phyloP scores from a whole-genome alignment of 2,888 invertebrate genomes.

The Drosophila kanekoi region DNA sequence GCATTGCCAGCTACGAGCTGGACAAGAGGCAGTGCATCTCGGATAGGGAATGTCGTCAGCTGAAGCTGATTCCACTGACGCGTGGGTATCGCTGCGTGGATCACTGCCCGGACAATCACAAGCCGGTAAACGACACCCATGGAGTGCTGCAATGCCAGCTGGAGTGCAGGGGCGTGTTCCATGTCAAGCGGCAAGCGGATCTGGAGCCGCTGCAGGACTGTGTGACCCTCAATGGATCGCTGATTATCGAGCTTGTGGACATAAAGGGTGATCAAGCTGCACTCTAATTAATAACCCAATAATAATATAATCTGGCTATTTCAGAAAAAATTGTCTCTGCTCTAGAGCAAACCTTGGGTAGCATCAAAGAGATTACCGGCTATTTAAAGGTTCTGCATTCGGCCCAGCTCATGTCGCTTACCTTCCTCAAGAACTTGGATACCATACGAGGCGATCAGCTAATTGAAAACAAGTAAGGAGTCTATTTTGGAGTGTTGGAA shows the following conservation, averaged over 20 bases:
- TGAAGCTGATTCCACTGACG: slow-evolving; percentile 58
- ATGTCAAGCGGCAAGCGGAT: slow-evolving; percentile 61
- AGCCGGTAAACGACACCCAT: slow-evolving; percentile 28
- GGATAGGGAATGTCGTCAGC: slow-evolving; percentile 58
- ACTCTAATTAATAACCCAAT: background rate
- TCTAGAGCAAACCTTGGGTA: slow-evolving; percentile 87
- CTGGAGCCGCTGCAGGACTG: slow-evolving; percentile 87
- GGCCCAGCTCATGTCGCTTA: slow-evolving; percentile 87
- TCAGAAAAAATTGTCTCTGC: slow-evolving; percentile 82
- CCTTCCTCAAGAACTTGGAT: slow-evolving; percentile 88
- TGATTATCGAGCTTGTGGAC: slow-evolving; percentile 86
- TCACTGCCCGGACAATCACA: slow-evolving; percentile 88
- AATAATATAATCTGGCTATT: background rate
- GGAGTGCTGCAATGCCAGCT: slow-evolving; percentile 54
- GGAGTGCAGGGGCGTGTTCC: slow-evolving; percentile 69
- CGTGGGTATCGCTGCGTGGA: slow-evolving; percentile 86
- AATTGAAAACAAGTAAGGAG: slow-evolving; percentile 71
- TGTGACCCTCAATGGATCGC: slow-evolving; percentile 88
- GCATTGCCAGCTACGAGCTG: slow-evolving; percentile 60
- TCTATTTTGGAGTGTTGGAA: no score
- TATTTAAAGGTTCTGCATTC: slow-evolving; percentile 89
- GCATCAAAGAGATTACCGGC: slow-evolving; percentile 88
- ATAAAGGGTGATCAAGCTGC: slow-evolving; percentile 62
- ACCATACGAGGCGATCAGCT: slow-evolving; percentile 87
- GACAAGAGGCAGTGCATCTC: slow-evolving; percentile 67